phyloP scores from a whole-genome alignment of 1,140 invertebrate genomes.

The Cataglyphis hispanica region DNA sequence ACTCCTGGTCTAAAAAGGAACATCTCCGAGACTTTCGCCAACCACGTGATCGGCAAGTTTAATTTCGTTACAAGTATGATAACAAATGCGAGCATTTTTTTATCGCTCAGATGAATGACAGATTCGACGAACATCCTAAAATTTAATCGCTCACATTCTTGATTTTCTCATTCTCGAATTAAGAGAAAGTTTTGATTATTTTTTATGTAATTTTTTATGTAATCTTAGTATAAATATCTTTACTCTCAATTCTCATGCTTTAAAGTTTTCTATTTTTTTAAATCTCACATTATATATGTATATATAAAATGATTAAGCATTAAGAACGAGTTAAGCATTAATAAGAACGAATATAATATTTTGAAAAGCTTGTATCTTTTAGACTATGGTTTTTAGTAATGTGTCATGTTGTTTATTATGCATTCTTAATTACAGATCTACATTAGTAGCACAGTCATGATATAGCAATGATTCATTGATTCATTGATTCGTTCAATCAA shows the following conservation, averaged over 20 bases:
- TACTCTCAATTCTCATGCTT: not conserved
- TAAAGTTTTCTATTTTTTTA: not conserved
- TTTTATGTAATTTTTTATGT: not conserved
- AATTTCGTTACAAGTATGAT: not conserved
- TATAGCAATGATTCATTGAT: conserved; percentile 80
- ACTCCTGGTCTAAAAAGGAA: conserved; percentile 14
- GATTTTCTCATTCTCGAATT: not conserved
- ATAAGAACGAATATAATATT: not conserved
- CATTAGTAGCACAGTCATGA: conserved; percentile 59
- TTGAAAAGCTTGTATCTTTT: not conserved
- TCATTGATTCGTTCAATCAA: conserved; percentile 75
- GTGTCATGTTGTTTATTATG: not conserved
- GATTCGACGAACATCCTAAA: not conserved
- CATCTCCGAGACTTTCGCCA: conserved; percentile 29
- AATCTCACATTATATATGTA: not conserved
- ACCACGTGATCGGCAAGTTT: conserved; percentile 37
- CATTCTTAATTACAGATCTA: conserved; percentile 35
- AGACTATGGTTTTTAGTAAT: not conserved
- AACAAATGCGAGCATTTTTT: not conserved
- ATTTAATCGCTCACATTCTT: not conserved
- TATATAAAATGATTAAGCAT: not conserved
- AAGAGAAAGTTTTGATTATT: not conserved
- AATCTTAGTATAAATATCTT: not conserved
- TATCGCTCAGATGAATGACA: not conserved
- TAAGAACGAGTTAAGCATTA: not conserved